A percentile compares a stretch with the other conserved stretches of the same genome.
Evolutionary conservation across 1,140 invertebrate species (phyloP).

Genomic region (Habropoda laboriosa): DNA sequence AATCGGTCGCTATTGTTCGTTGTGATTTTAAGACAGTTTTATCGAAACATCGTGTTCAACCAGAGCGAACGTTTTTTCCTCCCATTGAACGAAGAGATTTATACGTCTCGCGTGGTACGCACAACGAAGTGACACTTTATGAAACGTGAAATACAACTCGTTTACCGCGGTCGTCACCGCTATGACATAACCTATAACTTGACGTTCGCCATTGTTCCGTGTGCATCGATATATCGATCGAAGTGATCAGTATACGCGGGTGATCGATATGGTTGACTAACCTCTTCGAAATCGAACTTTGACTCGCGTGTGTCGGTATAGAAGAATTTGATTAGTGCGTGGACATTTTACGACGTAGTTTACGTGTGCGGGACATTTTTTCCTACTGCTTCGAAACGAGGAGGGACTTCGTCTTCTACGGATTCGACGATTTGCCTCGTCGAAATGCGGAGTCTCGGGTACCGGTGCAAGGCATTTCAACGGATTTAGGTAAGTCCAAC

Average conservation of each 20-base stretch:
- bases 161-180: not conserved
- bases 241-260: constrained; percentile 36
- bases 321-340: constrained; percentile 11
- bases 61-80: not conserved
- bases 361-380: not conserved
- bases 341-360: constrained; percentile 1
- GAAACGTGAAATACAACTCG: not conserved
- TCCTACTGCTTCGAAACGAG: not conserved
- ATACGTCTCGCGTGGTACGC: too few species aligned
- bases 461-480: not conserved
- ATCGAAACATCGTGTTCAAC: not conserved
- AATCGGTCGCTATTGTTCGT: not conserved
- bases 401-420: not conserved
- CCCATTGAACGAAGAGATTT: not conserved
- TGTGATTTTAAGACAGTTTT: not conserved
- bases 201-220: not conserved
- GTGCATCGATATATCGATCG: constrained; percentile 17
- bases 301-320: not conserved
- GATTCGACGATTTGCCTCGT: not conserved
- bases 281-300: not conserved
- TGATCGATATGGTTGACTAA: not conserved
- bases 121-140: not conserved
- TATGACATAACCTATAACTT: not conserved
- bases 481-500: constrained; percentile 49
- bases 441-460: constrained; percentile 19